A percentile compares a stretch with the other conserved stretches of the same genome.
These are phyloP conservation scores for Cryptotermes secundus DNA, from an alignment of 1,140 invertebrate species.

Conservation along the genomic window DNA sequence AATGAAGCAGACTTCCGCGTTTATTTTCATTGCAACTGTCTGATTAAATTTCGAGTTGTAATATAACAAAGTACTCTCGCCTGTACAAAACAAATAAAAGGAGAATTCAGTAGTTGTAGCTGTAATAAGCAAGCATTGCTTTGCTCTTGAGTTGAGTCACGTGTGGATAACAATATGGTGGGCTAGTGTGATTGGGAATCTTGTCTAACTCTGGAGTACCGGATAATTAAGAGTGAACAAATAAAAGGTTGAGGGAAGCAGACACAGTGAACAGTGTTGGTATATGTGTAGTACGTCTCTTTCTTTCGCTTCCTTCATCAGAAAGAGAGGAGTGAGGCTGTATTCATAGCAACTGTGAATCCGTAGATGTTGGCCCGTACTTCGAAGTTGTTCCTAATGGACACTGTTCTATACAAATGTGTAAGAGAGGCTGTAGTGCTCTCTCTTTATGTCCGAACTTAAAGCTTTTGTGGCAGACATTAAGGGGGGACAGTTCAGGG, in stretches of 20 bases:
- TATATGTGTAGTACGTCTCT: not conserved
- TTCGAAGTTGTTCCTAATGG: not conserved
- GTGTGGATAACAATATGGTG: constrained; percentile 4
- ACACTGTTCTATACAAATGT: constrained; percentile 8
- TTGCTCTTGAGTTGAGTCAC: not conserved
- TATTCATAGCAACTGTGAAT: not conserved
- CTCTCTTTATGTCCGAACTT: not conserved
- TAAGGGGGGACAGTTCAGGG: not conserved
- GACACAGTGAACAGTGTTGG: not conserved
- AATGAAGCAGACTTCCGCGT: not conserved
- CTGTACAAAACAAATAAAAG: not conserved
- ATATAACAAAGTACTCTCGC: not conserved
- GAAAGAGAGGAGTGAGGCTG: not conserved
- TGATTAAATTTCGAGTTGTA: constrained; percentile 7
- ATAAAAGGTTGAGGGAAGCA: not conserved
- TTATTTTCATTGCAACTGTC: constrained; percentile 5
- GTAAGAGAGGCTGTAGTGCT: not conserved
- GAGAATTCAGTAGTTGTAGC: not conserved
- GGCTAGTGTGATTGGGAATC: constrained; percentile 3
- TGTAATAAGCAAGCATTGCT: constrained; percentile 5
- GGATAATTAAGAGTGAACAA: constrained; percentile 17
- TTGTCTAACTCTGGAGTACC: not conserved
- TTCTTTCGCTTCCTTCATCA: not conserved
- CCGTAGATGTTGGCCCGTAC: not conserved
- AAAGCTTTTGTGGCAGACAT: not conserved